Evolutionary conservation across 2,888 invertebrate species (phyloP), one percentile per base, ranked within the genome.

Genomic region (Merodon equestris): DNA sequence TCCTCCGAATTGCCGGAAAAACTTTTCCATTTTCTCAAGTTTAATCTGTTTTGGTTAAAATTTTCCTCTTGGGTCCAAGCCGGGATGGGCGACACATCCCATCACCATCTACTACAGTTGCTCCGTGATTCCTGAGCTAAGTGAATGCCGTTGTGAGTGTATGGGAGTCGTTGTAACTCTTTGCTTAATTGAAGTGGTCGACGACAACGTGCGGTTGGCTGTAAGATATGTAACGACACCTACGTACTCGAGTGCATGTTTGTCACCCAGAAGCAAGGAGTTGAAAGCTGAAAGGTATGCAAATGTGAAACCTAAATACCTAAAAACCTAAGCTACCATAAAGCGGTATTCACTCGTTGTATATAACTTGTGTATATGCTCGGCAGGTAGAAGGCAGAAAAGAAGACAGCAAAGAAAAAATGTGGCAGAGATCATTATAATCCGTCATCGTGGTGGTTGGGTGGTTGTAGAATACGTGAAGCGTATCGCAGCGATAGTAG

Each of bases 1-100:
- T 73, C 63, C 64, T 60, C 76, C 66, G 60, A 76, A 76, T 71
- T 57, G 64, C 64, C 71, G 64, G 71, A 58, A 60, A 68, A 76
- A 76, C 44, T 76, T 76, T 71, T n/a, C 73, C 63, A 68, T 73
- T 79, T 72, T 57, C 47, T 53, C 58, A 68, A 79, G 77, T 79
- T 79, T 73, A 73, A 73, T 73, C 73, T 79, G 77, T 68, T 79
- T 79, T 58, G 63, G 68, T 79, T 79, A 63, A 79, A 73, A 68
- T 73, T 48, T 50, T 18, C 50, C 54, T 50, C 58, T 68, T 72
- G 72, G 57, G 71, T 40, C 3, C 5, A 7, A 10, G 40, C 40
- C n/a, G 10, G 12, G 40, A 40, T 10, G 12, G 56, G 36, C 44
- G 27, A 4, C 2, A 4, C 27, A 2, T 27, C 2, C 27, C 27